A percentile compares a stretch with the other conserved stretches of the same genome.
Conservation (phyloP, 2,888 invertebrate genomes). For the Malacosoma neustria region DNA sequence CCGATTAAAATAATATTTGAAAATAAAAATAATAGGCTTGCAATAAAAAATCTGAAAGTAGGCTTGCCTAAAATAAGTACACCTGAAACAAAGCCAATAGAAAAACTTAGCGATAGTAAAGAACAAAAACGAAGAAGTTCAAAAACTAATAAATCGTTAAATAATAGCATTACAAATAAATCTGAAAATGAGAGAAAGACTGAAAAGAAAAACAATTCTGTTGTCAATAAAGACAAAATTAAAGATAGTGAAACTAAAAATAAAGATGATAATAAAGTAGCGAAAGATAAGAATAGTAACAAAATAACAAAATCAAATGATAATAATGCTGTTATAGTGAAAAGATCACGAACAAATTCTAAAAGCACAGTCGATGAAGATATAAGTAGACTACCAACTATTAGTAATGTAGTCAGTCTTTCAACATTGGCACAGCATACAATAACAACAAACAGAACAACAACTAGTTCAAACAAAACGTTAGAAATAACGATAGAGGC, state of each 20-base stretch:
- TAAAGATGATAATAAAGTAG: conserved; percentile 15
- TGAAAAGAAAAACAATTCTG: conserved; percentile 17
- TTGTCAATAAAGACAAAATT: conserved; percentile 19
- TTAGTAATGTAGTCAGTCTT: conserved; percentile 47
- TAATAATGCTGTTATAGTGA: conserved; percentile 43
- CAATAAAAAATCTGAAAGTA: conserved; percentile 20
- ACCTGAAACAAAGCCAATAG: conserved; percentile 14
- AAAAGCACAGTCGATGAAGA: conserved; percentile 16
- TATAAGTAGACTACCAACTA: conserved; percentile 38
- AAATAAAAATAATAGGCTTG: conserved; percentile 21
- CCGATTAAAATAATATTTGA: conserved; percentile 33
- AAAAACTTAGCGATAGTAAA: conserved; percentile 14
- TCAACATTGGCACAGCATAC: conserved; percentile 25
- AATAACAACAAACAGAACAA: conserved; percentile 13
- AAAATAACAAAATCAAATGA: conserved; percentile 26
- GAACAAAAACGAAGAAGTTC: conserved; percentile 31
- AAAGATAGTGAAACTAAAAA: conserved; percentile 18
- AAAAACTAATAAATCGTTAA: conserved; percentile 32
- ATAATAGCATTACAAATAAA: conserved; percentile 17
- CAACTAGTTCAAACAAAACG: conserved; percentile 16
- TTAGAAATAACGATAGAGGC: conserved; percentile 33
- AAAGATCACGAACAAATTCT: conserved; percentile 30
- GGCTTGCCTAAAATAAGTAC: conserved; percentile 10
- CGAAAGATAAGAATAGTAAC: conserved; percentile 14
- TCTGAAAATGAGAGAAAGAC: conserved; percentile 11